phyloP scores from a whole-genome alignment of 2,888 invertebrate species.

The Atethmia centrago region DNA sequence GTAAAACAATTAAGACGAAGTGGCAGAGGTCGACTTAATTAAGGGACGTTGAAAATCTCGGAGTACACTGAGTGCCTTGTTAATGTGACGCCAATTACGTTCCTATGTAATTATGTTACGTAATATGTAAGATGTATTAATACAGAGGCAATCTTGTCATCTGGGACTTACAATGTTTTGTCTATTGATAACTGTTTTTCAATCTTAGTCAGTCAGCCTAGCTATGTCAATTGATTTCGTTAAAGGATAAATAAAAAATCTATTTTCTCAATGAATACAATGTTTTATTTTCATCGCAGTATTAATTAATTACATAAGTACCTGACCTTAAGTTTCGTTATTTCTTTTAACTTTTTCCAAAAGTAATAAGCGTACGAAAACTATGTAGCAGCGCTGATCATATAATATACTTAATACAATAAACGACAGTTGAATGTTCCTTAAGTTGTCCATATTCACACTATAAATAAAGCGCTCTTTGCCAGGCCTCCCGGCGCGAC shows the following conservation, averaged over 20 bases:
- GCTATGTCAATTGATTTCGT: background rate
- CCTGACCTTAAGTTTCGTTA: slow-evolving; percentile 5
- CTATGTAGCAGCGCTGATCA: slow-evolving; percentile 6
- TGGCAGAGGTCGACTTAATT: slow-evolving; percentile 64
- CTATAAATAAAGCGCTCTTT: slow-evolving; percentile 65
- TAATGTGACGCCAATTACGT: slow-evolving; percentile 49
- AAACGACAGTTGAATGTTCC: slow-evolving; percentile 44
- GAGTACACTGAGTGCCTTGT: slow-evolving; percentile 34
- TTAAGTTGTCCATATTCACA: slow-evolving; percentile 36
- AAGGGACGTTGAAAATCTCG: slow-evolving; percentile 48
- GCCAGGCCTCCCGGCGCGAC: slow-evolving; percentile 63
- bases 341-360: background rate
- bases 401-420: slow-evolving; percentile 6
- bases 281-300: no score
- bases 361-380: background rate
- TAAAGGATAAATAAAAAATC: no score
- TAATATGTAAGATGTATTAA: slow-evolving; percentile 2
- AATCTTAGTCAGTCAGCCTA: background rate
- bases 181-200: background rate
- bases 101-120: slow-evolving; percentile 34
- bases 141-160: background rate
- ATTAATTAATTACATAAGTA: no score
- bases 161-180: background rate
- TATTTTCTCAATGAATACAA: no score
- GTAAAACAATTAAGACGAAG: slow-evolving; percentile 57